These are phyloP conservation scores for Tipula helvola DNA, from an alignment of 2,888 invertebrate species.

Conservation along the genomic window DNA sequence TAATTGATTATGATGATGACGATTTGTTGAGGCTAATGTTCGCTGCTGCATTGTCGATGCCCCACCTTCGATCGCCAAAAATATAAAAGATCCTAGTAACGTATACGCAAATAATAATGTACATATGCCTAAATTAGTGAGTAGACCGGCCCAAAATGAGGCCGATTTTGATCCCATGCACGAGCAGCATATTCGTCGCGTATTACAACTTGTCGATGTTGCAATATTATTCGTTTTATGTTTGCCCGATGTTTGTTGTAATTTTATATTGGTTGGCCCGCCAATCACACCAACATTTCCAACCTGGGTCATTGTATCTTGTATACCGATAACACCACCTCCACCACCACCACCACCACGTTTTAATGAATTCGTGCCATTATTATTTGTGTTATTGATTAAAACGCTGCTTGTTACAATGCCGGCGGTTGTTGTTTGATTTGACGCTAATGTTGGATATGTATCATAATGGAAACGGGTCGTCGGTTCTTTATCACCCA, in stretches of 20 bases:
- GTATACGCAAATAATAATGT: conserved; percentile 70
- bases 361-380: conserved; percentile 26
- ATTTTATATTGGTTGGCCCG: not conserved
- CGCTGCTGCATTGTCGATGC: conserved; percentile 35
- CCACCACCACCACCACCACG: conserved; percentile 11
- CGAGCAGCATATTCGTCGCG: conserved; percentile 20
- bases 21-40: conserved; percentile 42
- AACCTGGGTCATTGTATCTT: conserved; percentile 14
- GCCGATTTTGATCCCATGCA: conserved; percentile 23
- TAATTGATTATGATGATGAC: conserved; percentile 24
- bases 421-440: conserved; percentile 10
- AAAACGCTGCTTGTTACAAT: conserved; percentile 7
- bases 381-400: conserved; percentile 19
- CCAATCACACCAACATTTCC: conserved; percentile 11
- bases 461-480: conserved; percentile 34
- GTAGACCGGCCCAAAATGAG: conserved; percentile 48
- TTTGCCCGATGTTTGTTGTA: conserved; percentile 7
- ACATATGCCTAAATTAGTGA: conserved; percentile 75
- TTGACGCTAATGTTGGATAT: conserved; percentile 29
- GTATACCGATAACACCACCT: conserved; percentile 13
- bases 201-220: not conserved
- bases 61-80: conserved; percentile 70
- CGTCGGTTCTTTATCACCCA: conserved; percentile 26
- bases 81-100: conserved; percentile 63
- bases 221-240: not conserved